Conservation (phyloP, 2,888 invertebrate genomes). For the Hirtodrosophila trivittata region DNA sequence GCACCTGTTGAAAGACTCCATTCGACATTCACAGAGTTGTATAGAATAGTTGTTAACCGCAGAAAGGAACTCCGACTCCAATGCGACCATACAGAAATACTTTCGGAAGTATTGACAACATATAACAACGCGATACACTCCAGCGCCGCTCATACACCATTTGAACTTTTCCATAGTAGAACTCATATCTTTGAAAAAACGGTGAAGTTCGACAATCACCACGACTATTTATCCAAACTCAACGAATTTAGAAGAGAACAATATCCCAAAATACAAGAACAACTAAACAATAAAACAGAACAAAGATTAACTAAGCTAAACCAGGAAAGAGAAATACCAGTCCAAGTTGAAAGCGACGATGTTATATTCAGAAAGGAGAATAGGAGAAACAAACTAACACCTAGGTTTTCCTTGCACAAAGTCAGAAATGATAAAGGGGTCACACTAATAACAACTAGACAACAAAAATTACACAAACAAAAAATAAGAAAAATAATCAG, state of each 20-base stretch:
- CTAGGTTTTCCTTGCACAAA: conserved; percentile 13
- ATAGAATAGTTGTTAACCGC: conserved; percentile 15
- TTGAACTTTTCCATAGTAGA: conserved; percentile 20
- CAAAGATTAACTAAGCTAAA: conserved; percentile 5
- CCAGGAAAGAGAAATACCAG: conserved; percentile 8
- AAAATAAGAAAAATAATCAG: conserved; percentile 11
- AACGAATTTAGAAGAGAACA: conserved; percentile 2
- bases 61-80: conserved; percentile 11
- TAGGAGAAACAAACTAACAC: conserved; percentile 19
- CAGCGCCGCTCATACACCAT: conserved; percentile 13
- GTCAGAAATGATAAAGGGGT: conserved; percentile 1
- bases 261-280: conserved; percentile 7
- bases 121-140: conserved; percentile 16
- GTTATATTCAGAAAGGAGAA: conserved; percentile 18
- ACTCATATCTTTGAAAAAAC: conserved; percentile 16
- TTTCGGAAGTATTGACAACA: conserved; percentile 13
- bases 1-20: conserved; percentile 19
- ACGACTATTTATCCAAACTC: conserved; percentile 13
- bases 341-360: conserved; percentile 5
- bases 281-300: conserved; percentile 6
- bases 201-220: conserved; percentile 18
- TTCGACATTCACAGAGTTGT: conserved; percentile 23
- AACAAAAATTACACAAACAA: conserved; percentile 8
- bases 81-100: conserved; percentile 13
- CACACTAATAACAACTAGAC: conserved; percentile 4